Evolutionary conservation across 2,797 vertebrate genomes (phyloP).

Genomic region (Karalla daura): DNA sequence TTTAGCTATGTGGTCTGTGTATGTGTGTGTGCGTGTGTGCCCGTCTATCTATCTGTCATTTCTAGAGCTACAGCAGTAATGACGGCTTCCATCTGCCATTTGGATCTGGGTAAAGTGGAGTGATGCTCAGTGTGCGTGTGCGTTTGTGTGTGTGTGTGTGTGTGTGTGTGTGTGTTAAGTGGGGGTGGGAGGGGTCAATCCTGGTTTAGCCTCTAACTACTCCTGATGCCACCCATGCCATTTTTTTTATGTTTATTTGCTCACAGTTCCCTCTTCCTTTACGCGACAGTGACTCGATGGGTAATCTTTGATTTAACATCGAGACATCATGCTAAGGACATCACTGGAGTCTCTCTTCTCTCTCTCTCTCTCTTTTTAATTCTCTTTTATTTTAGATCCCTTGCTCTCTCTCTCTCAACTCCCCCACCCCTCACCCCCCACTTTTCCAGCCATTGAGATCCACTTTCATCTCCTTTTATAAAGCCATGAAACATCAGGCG

Average conservation of each 20-base stretch:
- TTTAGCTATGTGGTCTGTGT: constrained; percentile 22
- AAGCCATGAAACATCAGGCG: constrained; percentile 73
- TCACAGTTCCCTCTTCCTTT: constrained; percentile 29
- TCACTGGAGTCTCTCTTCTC: constrained; percentile 5
- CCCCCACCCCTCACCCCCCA: neutral
- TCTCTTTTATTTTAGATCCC: constrained; percentile 26
- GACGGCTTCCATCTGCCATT: constrained; percentile 74
- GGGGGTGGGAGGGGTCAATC: constrained; percentile 47
- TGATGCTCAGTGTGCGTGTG: constrained; percentile 1
- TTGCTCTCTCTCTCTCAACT: constrained; percentile 27
- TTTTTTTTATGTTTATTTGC: constrained; percentile 42
- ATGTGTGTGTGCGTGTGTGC: constrained; percentile 15
- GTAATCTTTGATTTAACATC: constrained; percentile 37
- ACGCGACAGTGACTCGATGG: constrained; percentile 16
- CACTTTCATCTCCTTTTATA: constrained; percentile 75
- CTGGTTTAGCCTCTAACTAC: constrained; percentile 58
- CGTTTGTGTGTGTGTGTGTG: constrained; percentile 16
- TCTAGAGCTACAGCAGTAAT: constrained; percentile 65
- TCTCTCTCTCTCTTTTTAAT: constrained; percentile 8
- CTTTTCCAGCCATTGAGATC: constrained; percentile 37
- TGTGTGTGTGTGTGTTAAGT: neutral
- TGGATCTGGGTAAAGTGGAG: constrained; percentile 26
- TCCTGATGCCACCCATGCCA: constrained; percentile 32
- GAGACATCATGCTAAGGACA: constrained; percentile 19
- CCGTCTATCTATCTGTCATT: constrained; percentile 18